Percentiles rank a stretch among this genome's conserved stretches.
Evolutionary conservation across 2,888 invertebrate species (phyloP).

Genomic region (Blomia tropicalis): DNA sequence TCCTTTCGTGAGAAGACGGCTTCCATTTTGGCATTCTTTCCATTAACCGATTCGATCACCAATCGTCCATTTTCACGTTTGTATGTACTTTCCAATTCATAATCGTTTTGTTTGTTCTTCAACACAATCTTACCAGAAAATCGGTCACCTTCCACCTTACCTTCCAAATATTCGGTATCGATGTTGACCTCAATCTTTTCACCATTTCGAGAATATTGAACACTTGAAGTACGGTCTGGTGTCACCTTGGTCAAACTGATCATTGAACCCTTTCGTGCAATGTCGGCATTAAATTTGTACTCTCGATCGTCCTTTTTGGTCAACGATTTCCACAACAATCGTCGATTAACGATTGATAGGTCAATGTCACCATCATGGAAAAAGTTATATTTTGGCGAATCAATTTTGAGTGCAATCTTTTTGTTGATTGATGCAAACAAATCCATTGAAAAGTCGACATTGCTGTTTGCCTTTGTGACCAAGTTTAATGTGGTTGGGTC

Average conservation of each 20-base stretch:
- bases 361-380: conserved; percentile 15
- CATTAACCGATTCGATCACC: conserved; percentile 3
- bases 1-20: conserved; percentile 1
- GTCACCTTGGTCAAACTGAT: neutral
- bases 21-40: conserved; percentile 11
- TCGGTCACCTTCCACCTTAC: neutral
- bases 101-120: neutral
- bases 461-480: neutral
- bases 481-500: conserved; percentile 11
- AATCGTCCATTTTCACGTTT: neutral
- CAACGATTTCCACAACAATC: conserved; percentile 11
- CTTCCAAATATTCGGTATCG: neutral
- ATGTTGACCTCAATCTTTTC: neutral
- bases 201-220: conserved; percentile 8
- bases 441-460: conserved; percentile 7
- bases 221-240: neutral
- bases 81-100: neutral
- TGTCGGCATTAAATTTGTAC: neutral
- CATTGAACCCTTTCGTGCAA: neutral
- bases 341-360: neutral
- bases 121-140: neutral
- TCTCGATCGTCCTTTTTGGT: conserved; percentile 1
- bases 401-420: conserved; percentile 8
- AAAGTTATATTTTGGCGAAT: conserved; percentile 6
- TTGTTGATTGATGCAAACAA: conserved; percentile 7